Percentiles rank a stretch among this genome's conserved stretches.
Conservation (phyloP, 2,888 invertebrate species). For the Tigriopus californicus region DNA sequence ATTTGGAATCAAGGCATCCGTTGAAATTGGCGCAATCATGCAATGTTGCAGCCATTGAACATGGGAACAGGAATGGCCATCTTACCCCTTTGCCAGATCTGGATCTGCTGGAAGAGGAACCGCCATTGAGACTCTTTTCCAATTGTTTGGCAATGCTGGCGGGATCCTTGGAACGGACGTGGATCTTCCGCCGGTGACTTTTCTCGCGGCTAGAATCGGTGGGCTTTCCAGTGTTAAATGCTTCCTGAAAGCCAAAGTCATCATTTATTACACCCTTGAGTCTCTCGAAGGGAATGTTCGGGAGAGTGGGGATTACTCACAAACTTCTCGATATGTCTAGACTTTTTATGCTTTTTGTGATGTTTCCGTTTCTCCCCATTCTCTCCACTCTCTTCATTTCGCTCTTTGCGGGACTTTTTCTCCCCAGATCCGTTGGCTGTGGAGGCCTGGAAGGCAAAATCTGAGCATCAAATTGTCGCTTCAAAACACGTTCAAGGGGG, state of each 20-base stretch:
- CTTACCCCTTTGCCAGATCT: too few relatives aligned
- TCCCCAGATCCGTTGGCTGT: neutral
- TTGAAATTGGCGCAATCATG: too few relatives aligned
- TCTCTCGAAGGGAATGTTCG: too few relatives aligned
- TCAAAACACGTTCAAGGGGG: too few relatives aligned
- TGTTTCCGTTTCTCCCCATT: slow-evolving; percentile 4
- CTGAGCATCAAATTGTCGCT: too few relatives aligned
- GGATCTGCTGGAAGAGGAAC: too few relatives aligned
- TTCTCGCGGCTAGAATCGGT: neutral
- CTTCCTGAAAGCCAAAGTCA: slow-evolving; percentile 8
- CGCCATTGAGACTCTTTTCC: slow-evolving; percentile 1
- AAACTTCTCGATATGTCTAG: slow-evolving; percentile 9
- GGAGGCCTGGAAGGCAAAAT: too few relatives aligned
- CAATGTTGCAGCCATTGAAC: too few relatives aligned
- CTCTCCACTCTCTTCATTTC: neutral
- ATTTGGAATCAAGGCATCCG: too few relatives aligned
- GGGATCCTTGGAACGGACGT: slow-evolving; percentile 14
- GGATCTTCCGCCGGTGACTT: slow-evolving; percentile 6
- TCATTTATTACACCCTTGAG: too few relatives aligned
- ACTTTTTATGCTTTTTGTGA: slow-evolving; percentile 10
- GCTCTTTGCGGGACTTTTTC: neutral
- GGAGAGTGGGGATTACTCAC: slow-evolving; percentile 8
- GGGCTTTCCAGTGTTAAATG: neutral
- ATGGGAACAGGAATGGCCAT: too few relatives aligned
- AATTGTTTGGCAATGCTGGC: slow-evolving; percentile 10